These are phyloP conservation scores for Sesia bembeciformis DNA, from an alignment of 2,888 invertebrate species.

Conservation along the genomic window DNA sequence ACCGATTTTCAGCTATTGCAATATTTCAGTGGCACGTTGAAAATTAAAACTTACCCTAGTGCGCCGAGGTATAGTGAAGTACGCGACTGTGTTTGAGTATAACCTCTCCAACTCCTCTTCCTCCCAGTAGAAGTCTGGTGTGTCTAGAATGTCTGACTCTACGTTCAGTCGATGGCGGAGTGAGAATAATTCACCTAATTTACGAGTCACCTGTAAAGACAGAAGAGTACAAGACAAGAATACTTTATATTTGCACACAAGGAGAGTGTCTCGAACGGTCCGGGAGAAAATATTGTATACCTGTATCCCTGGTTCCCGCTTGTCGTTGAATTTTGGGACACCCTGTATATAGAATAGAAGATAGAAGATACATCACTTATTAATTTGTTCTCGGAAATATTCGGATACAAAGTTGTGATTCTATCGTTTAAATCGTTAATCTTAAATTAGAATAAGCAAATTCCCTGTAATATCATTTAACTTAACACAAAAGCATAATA, in stretches of 20 bases:
- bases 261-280: too few relatives aligned
- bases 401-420: too few relatives aligned
- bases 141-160: slow-evolving; percentile 94
- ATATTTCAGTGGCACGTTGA: too few relatives aligned
- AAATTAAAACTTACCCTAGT: slow-evolving; percentile 77
- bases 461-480: too few relatives aligned
- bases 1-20: too few relatives aligned
- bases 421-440: too few relatives aligned
- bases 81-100: slow-evolving; percentile 86
- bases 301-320: too few relatives aligned
- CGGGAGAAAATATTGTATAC: background rate
- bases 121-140: slow-evolving; percentile 99
- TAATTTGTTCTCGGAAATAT: too few relatives aligned
- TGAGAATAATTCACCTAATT: slow-evolving; percentile 87
- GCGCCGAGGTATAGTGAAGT: slow-evolving; percentile 88
- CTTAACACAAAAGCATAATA: background rate
- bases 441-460: too few relatives aligned
- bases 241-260: background rate
- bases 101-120: slow-evolving; percentile 89
- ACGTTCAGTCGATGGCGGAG: slow-evolving; percentile 92
- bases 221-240: background rate
- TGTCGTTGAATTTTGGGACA: too few relatives aligned
- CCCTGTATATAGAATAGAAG: too few relatives aligned
- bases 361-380: too few relatives aligned
- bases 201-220: slow-evolving; percentile 43